Conservation (phyloP, 2,888 invertebrate genomes). For the Synanthedon formicaeformis region DNA sequence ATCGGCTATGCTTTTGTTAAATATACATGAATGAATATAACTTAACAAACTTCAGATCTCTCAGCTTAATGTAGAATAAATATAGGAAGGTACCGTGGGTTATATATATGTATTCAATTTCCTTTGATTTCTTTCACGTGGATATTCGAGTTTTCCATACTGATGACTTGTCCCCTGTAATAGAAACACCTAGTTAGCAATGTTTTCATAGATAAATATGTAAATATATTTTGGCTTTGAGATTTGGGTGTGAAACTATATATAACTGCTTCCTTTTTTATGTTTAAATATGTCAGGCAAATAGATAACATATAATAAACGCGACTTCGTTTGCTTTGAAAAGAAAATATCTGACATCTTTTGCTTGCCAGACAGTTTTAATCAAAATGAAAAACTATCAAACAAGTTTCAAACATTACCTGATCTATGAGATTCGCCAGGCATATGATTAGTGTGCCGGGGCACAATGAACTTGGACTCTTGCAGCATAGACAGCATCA, state of each 20-base stretch:
- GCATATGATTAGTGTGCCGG: slow-evolving; percentile 41
- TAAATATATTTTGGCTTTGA: too few species aligned
- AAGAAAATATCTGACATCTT: too few species aligned
- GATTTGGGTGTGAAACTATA: too few species aligned
- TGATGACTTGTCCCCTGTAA: slow-evolving; percentile 58
- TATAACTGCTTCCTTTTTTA: too few species aligned
- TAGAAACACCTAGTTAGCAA: slow-evolving; percentile 3
- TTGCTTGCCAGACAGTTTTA: neutral
- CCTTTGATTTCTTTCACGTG: slow-evolving; percentile 54
- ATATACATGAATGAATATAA: too few species aligned
- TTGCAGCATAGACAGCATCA: slow-evolving; percentile 62
- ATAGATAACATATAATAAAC: too few species aligned
- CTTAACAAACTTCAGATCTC: slow-evolving; percentile 37
- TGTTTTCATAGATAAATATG: neutral
- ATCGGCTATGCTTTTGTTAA: too few species aligned
- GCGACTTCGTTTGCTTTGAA: too few species aligned
- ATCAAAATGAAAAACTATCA: neutral
- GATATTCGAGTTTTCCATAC: slow-evolving; percentile 69
- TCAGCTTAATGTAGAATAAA: slow-evolving; percentile 28
- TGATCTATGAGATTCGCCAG: slow-evolving; percentile 52
- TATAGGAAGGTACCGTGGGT: slow-evolving; percentile 23
- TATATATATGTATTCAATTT: slow-evolving; percentile 17
- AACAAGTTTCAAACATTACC: slow-evolving; percentile 26
- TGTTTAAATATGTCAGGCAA: too few species aligned
- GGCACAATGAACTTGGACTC: slow-evolving; percentile 59